Evolutionary conservation across 1,140 invertebrate genomes (phyloP).

Genomic region (Venustaconcha ellipsiformis): DNA sequence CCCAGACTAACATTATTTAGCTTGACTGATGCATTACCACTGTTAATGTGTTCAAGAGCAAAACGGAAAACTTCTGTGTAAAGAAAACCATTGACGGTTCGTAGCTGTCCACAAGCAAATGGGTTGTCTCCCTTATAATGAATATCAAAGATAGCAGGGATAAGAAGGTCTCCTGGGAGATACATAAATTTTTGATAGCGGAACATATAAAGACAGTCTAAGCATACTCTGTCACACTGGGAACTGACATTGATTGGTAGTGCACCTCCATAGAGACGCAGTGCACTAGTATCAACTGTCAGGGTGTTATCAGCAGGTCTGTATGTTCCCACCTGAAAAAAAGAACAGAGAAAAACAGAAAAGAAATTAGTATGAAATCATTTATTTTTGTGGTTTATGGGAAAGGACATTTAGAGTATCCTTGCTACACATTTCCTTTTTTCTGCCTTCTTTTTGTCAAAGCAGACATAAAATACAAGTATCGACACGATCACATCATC

Average conservation of each 20-base stretch:
- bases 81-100: slow-evolving; percentile 53
- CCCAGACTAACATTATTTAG: slow-evolving; percentile 77
- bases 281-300: not conserved
- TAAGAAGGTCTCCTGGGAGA: slow-evolving; percentile 55
- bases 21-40: slow-evolving; percentile 38
- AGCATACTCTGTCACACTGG: slow-evolving; percentile 48
- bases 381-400: not conserved
- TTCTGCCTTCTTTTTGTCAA: too few relatives aligned
- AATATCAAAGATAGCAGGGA: slow-evolving; percentile 61
- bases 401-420: not conserved
- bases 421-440: too few relatives aligned
- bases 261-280: slow-evolving; percentile 24
- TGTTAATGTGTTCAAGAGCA: slow-evolving; percentile 59
- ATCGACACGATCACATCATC: too few relatives aligned
- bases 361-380: not conserved
- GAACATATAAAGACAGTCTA: slow-evolving; percentile 57
- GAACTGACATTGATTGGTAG: slow-evolving; percentile 15
- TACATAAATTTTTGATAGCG: slow-evolving; percentile 51
- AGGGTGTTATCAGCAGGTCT: slow-evolving; percentile 22
- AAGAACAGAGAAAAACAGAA: not conserved
- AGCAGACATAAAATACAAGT: too few relatives aligned
- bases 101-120: slow-evolving; percentile 50
- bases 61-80: slow-evolving; percentile 62
- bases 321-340: slow-evolving; percentile 50
- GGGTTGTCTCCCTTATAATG: slow-evolving; percentile 49